These are phyloP conservation scores for Pantherophis guttatus DNA, from an alignment of 2,113 vertebrate genomes.

Conservation along the genomic window DNA sequence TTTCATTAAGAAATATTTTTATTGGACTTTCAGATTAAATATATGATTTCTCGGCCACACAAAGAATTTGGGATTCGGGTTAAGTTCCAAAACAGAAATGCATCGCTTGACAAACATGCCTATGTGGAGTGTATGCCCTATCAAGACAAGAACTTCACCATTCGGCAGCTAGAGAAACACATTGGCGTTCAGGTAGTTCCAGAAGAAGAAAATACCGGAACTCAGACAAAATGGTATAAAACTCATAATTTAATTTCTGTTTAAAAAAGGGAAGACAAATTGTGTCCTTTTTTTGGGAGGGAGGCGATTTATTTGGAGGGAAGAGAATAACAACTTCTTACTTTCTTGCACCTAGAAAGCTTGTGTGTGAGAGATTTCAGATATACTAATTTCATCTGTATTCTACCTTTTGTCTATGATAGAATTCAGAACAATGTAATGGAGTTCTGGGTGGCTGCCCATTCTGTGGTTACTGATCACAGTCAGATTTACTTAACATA, in stretches of 20 bases:
- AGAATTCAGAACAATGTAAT: neutral
- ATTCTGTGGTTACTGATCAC: neutral
- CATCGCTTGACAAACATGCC: constrained; percentile 67
- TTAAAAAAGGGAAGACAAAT: neutral
- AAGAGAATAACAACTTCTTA: neutral
- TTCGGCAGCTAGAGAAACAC: constrained; percentile 78
- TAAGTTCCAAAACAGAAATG: constrained; percentile 74
- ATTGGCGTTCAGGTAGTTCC: constrained; percentile 71
- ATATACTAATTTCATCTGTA: neutral
- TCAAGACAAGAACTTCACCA: constrained; percentile 78
- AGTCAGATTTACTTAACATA: neutral
- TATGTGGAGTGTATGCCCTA: constrained; percentile 77
- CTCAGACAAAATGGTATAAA: constrained; percentile 83
- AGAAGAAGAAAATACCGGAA: constrained; percentile 61
- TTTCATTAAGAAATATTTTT: constrained; percentile 21
- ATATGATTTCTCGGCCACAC: constrained; percentile 73
- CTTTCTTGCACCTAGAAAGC: neutral
- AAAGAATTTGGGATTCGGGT: constrained; percentile 70
- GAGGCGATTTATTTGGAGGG: neutral
- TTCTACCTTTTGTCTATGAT: neutral
- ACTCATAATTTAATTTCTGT: neutral
- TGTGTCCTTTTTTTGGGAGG: neutral
- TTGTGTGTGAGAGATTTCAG: neutral
- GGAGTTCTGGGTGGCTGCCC: neutral
- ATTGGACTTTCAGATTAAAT: constrained; percentile 73